Base-by-base conservation (phyloP, 2,888 invertebrate genomes). In the Dermolepida albohirtum region DNA sequence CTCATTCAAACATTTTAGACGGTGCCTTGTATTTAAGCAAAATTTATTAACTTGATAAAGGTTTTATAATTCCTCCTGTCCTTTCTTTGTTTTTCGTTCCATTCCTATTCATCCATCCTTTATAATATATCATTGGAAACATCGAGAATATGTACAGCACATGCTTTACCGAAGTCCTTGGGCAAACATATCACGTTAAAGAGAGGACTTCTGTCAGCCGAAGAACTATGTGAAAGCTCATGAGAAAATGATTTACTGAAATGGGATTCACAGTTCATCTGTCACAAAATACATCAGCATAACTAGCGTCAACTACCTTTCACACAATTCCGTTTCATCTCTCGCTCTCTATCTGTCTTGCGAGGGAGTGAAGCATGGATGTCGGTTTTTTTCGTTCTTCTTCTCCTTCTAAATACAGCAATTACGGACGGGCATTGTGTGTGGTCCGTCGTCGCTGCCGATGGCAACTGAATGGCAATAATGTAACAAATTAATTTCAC, bases 211-310 rank as follows among this genome's bases (percentile, higher is more conserved):
- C 76, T 76, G 75, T 75, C 77, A 76, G 72, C 72, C 64, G 74
- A 34, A 34, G 34, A 78, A 74, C 73, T 69, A 72, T 63, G 49
- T 75, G 71, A 75, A 74, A 75, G 76, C 77, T 78, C 79, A 79
- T 74, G 79, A 79, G 79, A 76, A 78, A 78, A 81, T 82, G 82
- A 82, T 82, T 82, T 81, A 82, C 78, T 79, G 79, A 77, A 78
- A 80, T 76, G 77, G 81, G 81, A 82, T 81, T 82, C 81, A 82
- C 82, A 82, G 81, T 81, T 82, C 82, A 80, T 81, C 80, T 81
- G 80, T 80, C 80, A 71, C 63, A 65, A 72, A 70, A 72, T 72
- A 68, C 68, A 70, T 72, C 72, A 71, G 50, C 68, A 65, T 68
- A 68, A 69, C 69, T 66, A 44, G 63, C 62, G 62, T 67, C 67